Base-by-base conservation (phyloP, 2,888 invertebrate genomes). In the Linnaemya vulpina region DNA sequence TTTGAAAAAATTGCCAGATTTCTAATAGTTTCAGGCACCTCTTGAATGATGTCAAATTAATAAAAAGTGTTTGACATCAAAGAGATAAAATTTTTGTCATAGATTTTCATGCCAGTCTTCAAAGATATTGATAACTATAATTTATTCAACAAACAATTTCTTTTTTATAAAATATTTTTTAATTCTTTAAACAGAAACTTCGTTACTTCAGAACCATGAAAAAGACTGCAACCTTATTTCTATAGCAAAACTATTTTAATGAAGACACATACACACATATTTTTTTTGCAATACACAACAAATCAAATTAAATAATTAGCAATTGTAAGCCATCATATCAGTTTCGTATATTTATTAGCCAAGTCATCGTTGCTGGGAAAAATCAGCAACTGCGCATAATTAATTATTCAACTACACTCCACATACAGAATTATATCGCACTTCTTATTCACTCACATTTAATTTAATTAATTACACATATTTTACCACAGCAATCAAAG, bases 381-480 rank as follows among this genome's bases (percentile, higher is more conserved):
- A 20, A 58, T 71, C n/a, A 30, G 5, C 15, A 17, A 30, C 25
- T 4, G 1, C 11, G 8, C 1, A 22, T 40, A 40, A 40, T n/a
- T 9, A 58, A 30, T 46, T 58, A 58, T 30, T 35, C n/a, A 22
- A 15, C 35, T 38, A 1, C 46, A 17, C 15, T 40, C 30, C 30
- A 30, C 11, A 22, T 3, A 25, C 10, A 25, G 30, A 43, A 58
- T 58, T 20, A 46, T 20, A 46, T 62, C 17, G n/a, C 22, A 38
- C 22, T 25, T 62, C 11, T 38, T 22, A 25, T 70, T 70, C 55
- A 38, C 62, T 70, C 55, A 38, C 62, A 38, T 10, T n/a, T 49
- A n/a, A 49, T 22, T 22, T 73, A 9, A 38, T 62, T 74, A 74
- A 62, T 74, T 62, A 74, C 62, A 22, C 1, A 38, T 22, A 17